phyloP scores from a whole-genome alignment of 2,113 vertebrate species.

The Pimephales promelas region DNA sequence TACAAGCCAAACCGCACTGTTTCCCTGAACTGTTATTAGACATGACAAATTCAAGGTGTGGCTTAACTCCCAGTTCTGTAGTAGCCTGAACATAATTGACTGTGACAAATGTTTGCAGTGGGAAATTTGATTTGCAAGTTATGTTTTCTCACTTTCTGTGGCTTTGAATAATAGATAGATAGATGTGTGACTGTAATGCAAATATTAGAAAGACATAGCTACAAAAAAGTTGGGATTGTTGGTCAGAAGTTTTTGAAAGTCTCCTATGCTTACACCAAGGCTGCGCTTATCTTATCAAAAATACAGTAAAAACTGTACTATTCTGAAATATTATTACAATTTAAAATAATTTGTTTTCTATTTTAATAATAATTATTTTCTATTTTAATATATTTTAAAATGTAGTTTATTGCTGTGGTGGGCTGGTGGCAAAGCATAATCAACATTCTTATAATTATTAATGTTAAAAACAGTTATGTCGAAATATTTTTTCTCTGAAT shows the following conservation, averaged over 20 bases:
- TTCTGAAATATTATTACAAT: not conserved
- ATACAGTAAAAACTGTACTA: not conserved
- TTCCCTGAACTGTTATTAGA: constrained; percentile 17
- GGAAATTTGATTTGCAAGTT: not conserved
- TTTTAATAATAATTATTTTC: not conserved
- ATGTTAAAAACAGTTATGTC: not conserved
- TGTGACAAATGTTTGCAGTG: not conserved
- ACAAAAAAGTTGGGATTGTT: not conserved
- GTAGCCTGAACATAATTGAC: not conserved
- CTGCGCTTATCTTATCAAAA: not conserved
- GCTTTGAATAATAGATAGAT: not conserved
- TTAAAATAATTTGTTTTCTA: not conserved
- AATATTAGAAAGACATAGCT: too few species aligned
- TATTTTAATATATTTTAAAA: not conserved
- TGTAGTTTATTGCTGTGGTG: too few species aligned
- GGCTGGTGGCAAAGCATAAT: not conserved
- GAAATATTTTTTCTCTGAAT: not conserved
- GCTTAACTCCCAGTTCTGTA: constrained; percentile 14
- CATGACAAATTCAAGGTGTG: constrained; percentile 34
- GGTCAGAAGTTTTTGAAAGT: not conserved
- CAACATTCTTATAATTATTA: not conserved
- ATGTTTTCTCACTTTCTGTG: not conserved
- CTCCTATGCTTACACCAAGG: not conserved
- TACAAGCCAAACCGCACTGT: constrained; percentile 1
- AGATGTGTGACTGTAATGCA: not conserved